These are phyloP conservation scores for Doryteuthis pealeii DNA, from an alignment of 1,140 invertebrate species.

Conservation along the genomic window DNA sequence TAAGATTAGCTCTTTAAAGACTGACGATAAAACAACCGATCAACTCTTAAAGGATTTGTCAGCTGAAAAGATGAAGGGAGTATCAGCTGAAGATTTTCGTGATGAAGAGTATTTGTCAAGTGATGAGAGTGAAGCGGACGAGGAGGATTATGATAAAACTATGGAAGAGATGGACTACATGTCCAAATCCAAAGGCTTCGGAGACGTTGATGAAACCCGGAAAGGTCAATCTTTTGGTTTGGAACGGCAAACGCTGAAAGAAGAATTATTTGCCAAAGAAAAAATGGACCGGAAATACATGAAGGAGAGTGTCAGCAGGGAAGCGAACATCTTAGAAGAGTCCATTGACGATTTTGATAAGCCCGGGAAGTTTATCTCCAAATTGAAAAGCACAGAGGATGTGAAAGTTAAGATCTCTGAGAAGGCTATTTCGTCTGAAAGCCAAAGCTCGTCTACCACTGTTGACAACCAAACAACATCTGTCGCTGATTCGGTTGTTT, in stretches of 20 bases:
- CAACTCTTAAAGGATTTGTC: background rate
- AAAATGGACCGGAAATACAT: background rate
- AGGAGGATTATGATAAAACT: background rate
- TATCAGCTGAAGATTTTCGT: background rate
- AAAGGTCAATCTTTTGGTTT: background rate
- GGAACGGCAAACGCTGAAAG: background rate
- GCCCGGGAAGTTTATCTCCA: background rate
- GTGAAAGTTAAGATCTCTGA: background rate
- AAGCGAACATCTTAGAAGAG: background rate
- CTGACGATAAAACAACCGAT: background rate
- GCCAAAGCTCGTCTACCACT: background rate
- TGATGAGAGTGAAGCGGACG: conserved; percentile 1
- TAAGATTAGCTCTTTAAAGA: background rate
- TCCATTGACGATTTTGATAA: background rate
- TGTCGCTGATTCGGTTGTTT: background rate
- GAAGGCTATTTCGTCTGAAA: background rate
- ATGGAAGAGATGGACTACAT: conserved; percentile 10
- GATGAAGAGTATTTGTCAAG: conserved; percentile 2
- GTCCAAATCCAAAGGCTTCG: background rate
- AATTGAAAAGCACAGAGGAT: background rate
- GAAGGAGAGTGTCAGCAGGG: background rate
- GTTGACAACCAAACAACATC: background rate
- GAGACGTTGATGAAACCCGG: background rate
- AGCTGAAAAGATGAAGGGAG: background rate
- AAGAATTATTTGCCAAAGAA: background rate